Conservation (phyloP, 2,888 invertebrate species). For the Sericinus montela region DNA sequence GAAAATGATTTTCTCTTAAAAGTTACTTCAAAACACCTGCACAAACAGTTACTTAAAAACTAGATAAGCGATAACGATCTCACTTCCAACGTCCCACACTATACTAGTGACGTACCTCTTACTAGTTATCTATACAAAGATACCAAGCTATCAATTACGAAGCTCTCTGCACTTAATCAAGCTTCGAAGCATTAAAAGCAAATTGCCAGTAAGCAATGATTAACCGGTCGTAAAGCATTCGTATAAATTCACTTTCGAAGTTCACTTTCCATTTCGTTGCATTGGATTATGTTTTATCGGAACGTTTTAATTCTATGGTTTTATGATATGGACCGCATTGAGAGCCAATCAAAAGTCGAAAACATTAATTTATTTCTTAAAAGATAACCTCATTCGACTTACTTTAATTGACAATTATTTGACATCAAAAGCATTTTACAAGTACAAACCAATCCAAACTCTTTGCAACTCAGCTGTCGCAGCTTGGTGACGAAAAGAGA, state of each 20-base stretch:
- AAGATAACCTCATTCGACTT: too few relatives aligned
- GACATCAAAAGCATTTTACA: too few relatives aligned
- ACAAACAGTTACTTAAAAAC: too few relatives aligned
- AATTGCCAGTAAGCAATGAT: slow-evolving; percentile 8
- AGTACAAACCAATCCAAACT: too few relatives aligned
- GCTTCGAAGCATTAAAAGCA: neutral
- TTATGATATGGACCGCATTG: neutral
- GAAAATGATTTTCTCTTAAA: too few relatives aligned
- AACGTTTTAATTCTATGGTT: slow-evolving; percentile 5
- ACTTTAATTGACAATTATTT: too few relatives aligned
- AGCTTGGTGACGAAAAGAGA: too few relatives aligned
- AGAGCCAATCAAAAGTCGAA: too few relatives aligned
- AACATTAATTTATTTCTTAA: too few relatives aligned
- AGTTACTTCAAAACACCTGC: too few relatives aligned
- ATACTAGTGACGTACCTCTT: too few relatives aligned
- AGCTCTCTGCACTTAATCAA: neutral
- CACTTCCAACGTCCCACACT: neutral
- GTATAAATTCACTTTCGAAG: slow-evolving; percentile 13
- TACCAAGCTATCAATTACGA: neutral
- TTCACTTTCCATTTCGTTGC: slow-evolving; percentile 12
- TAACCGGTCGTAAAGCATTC: slow-evolving; percentile 10
- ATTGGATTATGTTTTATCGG: slow-evolving; percentile 1
- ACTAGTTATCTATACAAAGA: neutral
- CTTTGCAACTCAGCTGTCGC: too few relatives aligned
- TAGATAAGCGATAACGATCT: neutral